Evolutionary conservation across 1,140 invertebrate genomes (phyloP).

Genomic region (Eubasilissa regina): DNA sequence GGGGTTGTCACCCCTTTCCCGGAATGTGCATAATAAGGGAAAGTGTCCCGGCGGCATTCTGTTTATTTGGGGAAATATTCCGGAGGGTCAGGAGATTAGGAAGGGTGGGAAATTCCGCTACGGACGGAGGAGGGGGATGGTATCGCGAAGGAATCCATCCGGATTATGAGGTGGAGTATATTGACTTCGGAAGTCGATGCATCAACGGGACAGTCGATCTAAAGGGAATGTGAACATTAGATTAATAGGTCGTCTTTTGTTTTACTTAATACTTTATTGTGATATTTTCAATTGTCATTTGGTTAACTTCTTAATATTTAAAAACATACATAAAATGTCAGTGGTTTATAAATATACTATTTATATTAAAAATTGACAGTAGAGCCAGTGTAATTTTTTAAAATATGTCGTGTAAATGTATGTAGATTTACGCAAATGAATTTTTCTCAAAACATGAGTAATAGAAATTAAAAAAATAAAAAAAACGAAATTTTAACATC

Average conservation of each 20-base stretch:
- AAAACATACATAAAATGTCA: no score
- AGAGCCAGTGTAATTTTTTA: no score
- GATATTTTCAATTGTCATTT: no score
- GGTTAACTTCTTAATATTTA: no score
- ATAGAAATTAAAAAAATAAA: no score
- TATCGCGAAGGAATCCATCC: slow-evolving; percentile 42
- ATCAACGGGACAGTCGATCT: slow-evolving; percentile 6
- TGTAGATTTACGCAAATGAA: no score
- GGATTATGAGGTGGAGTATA: slow-evolving; percentile 48
- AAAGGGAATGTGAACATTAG: slow-evolving; percentile 4
- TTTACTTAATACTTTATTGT: no score
- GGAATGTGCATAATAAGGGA: slow-evolving; percentile 58
- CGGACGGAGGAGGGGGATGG: slow-evolving; percentile 20
- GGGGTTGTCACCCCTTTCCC: slow-evolving; percentile 44
- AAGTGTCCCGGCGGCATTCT: slow-evolving; percentile 51
- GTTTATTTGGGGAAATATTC: slow-evolving; percentile 57
- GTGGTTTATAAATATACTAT: no score
- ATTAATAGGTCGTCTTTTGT: background rate
- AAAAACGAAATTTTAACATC: no score
- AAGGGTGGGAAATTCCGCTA: slow-evolving; percentile 18
- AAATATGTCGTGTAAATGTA: no score
- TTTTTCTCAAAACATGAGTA: no score
- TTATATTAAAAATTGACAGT: no score
- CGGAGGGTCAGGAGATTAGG: slow-evolving; percentile 31
- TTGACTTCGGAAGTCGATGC: slow-evolving; percentile 41